A percentile compares a stretch with the other conserved stretches of the same genome.
These are phyloP conservation scores for Apodemia mormo DNA, from an alignment of 2,888 invertebrate genomes.

Conservation along the genomic window DNA sequence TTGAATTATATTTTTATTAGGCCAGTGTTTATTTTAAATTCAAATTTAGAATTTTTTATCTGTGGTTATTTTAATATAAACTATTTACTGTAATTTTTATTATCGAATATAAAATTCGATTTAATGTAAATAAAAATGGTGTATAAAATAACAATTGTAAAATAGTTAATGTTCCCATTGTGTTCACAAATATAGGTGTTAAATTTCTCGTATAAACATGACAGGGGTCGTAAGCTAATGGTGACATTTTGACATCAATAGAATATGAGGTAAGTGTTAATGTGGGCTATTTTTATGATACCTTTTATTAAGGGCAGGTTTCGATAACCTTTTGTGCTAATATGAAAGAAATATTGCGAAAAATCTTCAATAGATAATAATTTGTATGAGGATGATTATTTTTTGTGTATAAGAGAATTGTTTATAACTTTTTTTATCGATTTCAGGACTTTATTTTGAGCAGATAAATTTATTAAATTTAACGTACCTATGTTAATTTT, in stretches of 20 bases:
- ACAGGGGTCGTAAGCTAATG: slow-evolving; percentile 8
- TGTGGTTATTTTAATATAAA: not conserved
- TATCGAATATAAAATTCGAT: not conserved
- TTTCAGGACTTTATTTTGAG: too few species aligned
- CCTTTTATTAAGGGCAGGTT: not conserved
- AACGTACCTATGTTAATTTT: too few species aligned
- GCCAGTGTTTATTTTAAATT: slow-evolving; percentile 7
- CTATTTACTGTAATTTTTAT: not conserved
- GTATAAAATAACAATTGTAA: not conserved
- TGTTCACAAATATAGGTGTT: not conserved
- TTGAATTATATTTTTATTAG: not conserved
- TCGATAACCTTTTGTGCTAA: not conserved
- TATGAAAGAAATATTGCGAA: not conserved
- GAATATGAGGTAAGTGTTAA: slow-evolving; percentile 18
- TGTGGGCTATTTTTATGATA: not conserved
- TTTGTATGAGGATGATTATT: too few species aligned
- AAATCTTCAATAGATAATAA: too few species aligned
- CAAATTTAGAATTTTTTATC: not conserved
- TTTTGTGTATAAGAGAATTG: too few species aligned
- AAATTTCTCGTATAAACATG: not conserved
- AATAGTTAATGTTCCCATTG: not conserved
- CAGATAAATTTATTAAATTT: too few species aligned
- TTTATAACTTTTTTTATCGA: too few species aligned
- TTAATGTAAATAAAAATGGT: slow-evolving; percentile 1
- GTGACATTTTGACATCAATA: slow-evolving; percentile 15